Evolutionary conservation across 2,797 vertebrate genomes (phyloP), one percentile per base, ranked within the genome.

Genomic region (Danionella dracula): DNA sequence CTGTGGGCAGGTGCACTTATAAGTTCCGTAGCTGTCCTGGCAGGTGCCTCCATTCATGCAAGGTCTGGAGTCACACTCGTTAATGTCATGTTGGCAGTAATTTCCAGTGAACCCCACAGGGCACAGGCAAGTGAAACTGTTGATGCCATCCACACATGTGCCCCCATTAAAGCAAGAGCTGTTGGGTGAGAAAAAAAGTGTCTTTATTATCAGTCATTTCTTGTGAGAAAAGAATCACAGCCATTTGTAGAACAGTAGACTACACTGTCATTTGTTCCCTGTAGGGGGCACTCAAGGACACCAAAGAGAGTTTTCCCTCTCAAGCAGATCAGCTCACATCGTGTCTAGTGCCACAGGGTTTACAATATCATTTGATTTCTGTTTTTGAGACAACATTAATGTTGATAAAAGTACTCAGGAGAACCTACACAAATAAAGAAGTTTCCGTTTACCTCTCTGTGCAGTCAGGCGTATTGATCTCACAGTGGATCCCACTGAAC

Each of bases 361-460:
- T n/a, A n/a, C n/a, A n/a, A n/a, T n/a, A n/a, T n/a, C n/a, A n/a
- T n/a, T n/a, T n/a, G n/a, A n/a, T n/a, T n/a, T n/a, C n/a, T n/a
- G n/a, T n/a, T n/a, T n/a, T n/a, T n/a, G n/a, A n/a, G n/a, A n/a
- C n/a, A n/a, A n/a, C n/a, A n/a, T n/a, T n/a, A n/a, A n/a, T n/a
- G n/a, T n/a, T n/a, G n/a, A n/a, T n/a, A n/a, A n/a, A n/a, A n/a
- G n/a, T n/a, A n/a, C n/a, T n/a, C n/a, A n/a, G n/a, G n/a, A n/a
- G n/a, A n/a, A n/a, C n/a, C n/a, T n/a, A n/a, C n/a, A n/a, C n/a
- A n/a, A n/a, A n/a, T n/a, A n/a, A n/a, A n/a, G n/a, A n/a, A n/a
- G n/a, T n/a, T n/a, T n/a, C n/a, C n/a, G n/a, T n/a, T 4, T 86
- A 97, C 97, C 97, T 99, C 84, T 98, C 96, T 0, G 97, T 98